Conservation (phyloP, 2,888 invertebrate genomes). For the Andrena haemorrhoa region DNA sequence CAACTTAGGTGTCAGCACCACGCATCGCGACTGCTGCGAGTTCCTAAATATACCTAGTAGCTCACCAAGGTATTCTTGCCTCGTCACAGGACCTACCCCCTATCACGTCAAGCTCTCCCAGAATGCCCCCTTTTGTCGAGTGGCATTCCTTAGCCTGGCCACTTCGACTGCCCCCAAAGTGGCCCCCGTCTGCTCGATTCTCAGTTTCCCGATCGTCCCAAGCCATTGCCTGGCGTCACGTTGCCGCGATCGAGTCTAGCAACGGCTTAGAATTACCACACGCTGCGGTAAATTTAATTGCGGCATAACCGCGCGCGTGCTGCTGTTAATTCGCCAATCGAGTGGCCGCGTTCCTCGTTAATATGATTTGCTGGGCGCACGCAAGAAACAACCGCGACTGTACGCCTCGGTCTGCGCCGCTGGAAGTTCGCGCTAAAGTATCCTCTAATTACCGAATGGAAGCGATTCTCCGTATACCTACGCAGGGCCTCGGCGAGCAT, state of each 20-base stretch:
- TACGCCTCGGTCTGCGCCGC: too few species aligned
- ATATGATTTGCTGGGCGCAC: neutral
- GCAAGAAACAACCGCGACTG: neutral
- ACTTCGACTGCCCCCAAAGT: neutral
- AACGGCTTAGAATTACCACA: neutral
- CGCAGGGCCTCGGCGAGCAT: neutral
- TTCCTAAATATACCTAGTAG: neutral
- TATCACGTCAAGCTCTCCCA: neutral
- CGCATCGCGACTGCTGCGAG: neutral
- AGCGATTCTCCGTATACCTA: neutral
- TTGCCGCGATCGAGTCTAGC: neutral
- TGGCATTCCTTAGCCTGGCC: neutral
- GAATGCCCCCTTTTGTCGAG: neutral
- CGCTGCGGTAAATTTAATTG: constrained; percentile 5
- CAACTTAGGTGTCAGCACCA: neutral
- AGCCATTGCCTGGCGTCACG: neutral
- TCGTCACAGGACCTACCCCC: constrained; percentile 9
- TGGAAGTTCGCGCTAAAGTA: too few species aligned
- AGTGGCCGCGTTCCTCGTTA: neutral
- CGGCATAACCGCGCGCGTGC: neutral
- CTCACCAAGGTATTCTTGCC: constrained; percentile 13
- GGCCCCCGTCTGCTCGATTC: neutral
- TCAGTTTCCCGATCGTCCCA: neutral
- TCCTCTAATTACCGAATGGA: too few species aligned
- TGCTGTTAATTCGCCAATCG: constrained; percentile 14